Percentiles rank a stretch among this genome's conserved stretches.
These are phyloP conservation scores for Ciconia boyciana DNA, from an alignment of 2,113 vertebrate species.

Conservation along the genomic window DNA sequence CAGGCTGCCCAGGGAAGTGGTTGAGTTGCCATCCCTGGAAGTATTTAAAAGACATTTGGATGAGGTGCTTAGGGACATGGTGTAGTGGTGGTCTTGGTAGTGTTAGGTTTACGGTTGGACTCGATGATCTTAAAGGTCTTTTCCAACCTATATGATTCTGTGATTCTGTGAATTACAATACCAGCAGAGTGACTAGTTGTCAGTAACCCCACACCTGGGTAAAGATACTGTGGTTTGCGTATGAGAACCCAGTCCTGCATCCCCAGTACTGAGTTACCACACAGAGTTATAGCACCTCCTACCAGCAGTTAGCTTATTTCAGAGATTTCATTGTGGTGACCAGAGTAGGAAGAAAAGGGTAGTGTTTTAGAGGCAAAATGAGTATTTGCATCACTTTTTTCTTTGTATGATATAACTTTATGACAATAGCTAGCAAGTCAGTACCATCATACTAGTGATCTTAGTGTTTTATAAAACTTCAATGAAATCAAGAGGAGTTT, in stretches of 20 bases:
- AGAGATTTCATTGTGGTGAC: background rate
- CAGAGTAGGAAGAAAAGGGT: background rate
- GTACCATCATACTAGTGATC: background rate
- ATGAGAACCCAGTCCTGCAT: background rate
- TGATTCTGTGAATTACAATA: background rate
- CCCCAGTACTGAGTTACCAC: background rate
- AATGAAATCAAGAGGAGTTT: background rate
- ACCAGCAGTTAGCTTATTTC: background rate
- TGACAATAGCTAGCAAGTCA: background rate
- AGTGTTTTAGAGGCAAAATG: background rate
- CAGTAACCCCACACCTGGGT: fast-evolving
- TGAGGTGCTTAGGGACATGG: too few species aligned
- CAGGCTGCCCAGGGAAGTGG: too few species aligned
- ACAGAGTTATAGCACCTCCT: background rate
- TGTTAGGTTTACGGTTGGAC: too few species aligned
- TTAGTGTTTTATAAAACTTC: background rate
- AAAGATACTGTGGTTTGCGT: fast-evolving
- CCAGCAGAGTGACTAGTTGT: background rate
- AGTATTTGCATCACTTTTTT: background rate
- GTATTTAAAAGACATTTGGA: too few species aligned
- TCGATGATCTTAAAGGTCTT: too few species aligned
- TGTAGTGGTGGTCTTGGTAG: too few species aligned
- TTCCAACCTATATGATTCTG: too few species aligned
- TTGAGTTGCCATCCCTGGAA: too few species aligned
- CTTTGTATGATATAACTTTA: background rate